These are phyloP conservation scores for Trachelus troglodyta DNA, from an alignment of 2,888 invertebrate species.

Conservation along the genomic window DNA sequence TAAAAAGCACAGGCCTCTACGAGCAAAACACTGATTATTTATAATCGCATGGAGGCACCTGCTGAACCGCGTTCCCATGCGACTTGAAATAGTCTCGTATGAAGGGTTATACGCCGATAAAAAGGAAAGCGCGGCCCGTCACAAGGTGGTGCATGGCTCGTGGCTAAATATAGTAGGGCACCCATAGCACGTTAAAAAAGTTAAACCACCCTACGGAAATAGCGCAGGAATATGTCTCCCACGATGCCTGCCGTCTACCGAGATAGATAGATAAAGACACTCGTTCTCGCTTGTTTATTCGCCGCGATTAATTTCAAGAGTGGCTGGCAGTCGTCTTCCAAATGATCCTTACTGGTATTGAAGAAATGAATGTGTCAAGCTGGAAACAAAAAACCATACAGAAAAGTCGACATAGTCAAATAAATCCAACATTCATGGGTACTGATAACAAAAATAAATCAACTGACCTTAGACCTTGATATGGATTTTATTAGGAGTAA, in stretches of 20 bases:
- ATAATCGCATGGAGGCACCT: conserved; percentile 56
- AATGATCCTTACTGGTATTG: not conserved
- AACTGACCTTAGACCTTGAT: conserved; percentile 42
- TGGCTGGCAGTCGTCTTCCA: not conserved
- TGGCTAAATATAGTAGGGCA: conserved; percentile 50
- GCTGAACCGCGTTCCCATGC: conserved; percentile 59
- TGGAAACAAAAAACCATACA: not conserved
- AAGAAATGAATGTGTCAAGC: not conserved
- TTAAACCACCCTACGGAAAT: conserved; percentile 53
- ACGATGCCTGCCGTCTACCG: conserved; percentile 37
- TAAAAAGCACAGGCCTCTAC: not conserved
- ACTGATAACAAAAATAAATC: not conserved
- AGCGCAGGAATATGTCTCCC: conserved; percentile 47
- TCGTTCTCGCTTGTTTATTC: not conserved
- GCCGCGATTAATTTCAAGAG: conserved; percentile 4
- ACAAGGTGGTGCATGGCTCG: conserved; percentile 42
- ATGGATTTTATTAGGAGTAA: conserved; percentile 58
- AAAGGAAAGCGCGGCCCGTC: conserved; percentile 38
- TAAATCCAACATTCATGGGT: not conserved
- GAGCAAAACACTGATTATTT: conserved; percentile 50
- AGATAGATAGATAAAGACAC: not conserved
- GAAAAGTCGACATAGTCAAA: not conserved
- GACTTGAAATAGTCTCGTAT: conserved; percentile 50
- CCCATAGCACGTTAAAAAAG: conserved; percentile 40
- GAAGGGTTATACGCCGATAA: conserved; percentile 32